Conservation (phyloP, 2,888 invertebrate species). For the Nesidiocoris tenuis region DNA sequence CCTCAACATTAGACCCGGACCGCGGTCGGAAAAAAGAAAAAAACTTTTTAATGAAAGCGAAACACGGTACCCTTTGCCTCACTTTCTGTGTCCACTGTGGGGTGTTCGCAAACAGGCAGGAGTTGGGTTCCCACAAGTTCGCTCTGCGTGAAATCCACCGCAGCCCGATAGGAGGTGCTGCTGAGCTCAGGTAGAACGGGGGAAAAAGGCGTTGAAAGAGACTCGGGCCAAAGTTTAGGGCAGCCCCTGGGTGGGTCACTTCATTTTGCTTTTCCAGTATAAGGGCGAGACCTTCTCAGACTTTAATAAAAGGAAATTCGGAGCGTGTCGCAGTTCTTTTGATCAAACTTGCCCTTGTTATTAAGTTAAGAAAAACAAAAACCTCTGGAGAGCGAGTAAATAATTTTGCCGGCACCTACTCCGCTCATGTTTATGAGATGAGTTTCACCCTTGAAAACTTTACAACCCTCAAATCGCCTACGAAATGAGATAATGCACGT, state of each 20-base stretch:
- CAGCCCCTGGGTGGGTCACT: no score
- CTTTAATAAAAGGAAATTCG: not conserved
- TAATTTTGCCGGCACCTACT: no score
- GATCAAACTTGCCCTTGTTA: not conserved
- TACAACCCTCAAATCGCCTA: no score
- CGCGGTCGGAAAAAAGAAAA: not conserved
- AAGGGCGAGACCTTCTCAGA: not conserved
- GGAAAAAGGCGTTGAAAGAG: not conserved
- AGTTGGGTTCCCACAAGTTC: not conserved
- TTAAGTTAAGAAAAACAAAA: not conserved
- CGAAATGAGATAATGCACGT: no score
- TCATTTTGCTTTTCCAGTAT: not conserved
- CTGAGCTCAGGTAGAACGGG: not conserved
- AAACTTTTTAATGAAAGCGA: not conserved
- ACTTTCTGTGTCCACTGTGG: not conserved
- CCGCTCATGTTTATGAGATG: not conserved
- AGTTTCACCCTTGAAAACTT: not conserved
- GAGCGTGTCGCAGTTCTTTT: not conserved
- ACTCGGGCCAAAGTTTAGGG: not conserved
- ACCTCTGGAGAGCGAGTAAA: not conserved
- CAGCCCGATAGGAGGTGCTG: not conserved
- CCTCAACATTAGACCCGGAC: not conserved
- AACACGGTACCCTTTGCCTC: not conserved
- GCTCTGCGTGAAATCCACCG: not conserved
- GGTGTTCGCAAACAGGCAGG: not conserved